phyloP scores from a whole-genome alignment of 2,113 vertebrate genomes.

The Rhipidura dahli region DNA sequence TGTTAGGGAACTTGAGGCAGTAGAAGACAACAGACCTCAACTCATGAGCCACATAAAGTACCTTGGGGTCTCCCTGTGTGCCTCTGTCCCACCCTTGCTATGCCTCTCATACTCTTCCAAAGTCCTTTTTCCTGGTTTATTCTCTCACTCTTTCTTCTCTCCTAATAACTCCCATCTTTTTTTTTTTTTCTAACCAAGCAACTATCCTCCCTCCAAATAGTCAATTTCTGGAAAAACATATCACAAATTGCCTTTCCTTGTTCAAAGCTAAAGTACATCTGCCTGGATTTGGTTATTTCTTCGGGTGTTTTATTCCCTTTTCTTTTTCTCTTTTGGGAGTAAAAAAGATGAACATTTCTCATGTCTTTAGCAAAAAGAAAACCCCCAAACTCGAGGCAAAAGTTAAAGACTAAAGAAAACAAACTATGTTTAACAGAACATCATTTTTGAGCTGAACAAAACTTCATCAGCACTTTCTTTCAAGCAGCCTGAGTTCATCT shows the following conservation, averaged over 20 bases:
- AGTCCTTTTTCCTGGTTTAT: background rate
- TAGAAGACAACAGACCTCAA: background rate
- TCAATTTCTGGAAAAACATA: background rate
- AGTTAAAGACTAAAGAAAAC: background rate
- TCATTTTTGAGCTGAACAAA: background rate
- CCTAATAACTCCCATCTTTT: background rate
- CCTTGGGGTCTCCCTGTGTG: background rate
- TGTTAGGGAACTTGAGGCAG: background rate
- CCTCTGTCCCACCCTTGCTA: background rate
- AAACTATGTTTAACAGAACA: background rate
- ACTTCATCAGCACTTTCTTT: background rate
- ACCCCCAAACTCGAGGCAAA: background rate
- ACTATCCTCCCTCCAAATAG: background rate
- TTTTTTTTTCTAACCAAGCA: background rate
- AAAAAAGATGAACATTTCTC: background rate
- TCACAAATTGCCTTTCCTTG: background rate
- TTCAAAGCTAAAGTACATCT: background rate
- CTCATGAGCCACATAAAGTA: background rate
- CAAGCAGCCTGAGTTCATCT: rapidly evolving
- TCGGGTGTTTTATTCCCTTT: rapidly evolving
- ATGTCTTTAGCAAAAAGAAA: background rate
- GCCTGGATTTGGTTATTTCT: background rate
- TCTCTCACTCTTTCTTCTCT: background rate
- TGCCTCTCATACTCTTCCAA: background rate
- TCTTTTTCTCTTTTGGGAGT: background rate